Percentiles rank a stretch among this genome's conserved stretches.
phyloP scores from a whole-genome alignment of 2,797 vertebrate species.

The Telmatherina bonti region DNA sequence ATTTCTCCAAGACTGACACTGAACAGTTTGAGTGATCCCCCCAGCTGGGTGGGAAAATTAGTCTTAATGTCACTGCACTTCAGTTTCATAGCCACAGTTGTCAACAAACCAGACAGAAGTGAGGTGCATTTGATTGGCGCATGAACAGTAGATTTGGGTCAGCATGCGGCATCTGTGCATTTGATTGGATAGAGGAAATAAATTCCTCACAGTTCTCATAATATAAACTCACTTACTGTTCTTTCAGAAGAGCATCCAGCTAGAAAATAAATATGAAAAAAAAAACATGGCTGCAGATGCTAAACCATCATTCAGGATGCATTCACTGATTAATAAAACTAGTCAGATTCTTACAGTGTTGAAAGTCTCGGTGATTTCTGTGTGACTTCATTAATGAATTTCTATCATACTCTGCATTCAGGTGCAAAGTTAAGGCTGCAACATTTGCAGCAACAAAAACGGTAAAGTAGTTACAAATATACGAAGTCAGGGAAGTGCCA shows the following conservation, averaged over 20 bases:
- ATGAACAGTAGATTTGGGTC: slow-evolving; percentile 2
- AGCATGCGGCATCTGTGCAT: not conserved
- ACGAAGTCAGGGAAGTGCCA: too few species aligned
- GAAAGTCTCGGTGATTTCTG: too few species aligned
- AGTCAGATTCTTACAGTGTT: too few species aligned
- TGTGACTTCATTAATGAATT: not conserved
- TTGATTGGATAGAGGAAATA: not conserved
- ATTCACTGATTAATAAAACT: not conserved
- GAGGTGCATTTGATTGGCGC: slow-evolving; percentile 7
- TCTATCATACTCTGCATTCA: not conserved
- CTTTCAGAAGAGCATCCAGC: too few species aligned
- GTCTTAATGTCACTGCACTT: slow-evolving; percentile 15
- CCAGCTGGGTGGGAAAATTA: slow-evolving; percentile 5
- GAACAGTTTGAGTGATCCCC: slow-evolving; percentile 15
- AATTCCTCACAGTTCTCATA: not conserved
- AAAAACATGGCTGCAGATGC: not conserved
- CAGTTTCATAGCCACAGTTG: not conserved
- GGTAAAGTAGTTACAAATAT: not conserved
- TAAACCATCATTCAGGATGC: not conserved
- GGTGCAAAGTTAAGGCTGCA: not conserved
- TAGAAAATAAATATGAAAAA: too few species aligned
- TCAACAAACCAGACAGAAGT: slow-evolving; percentile 14
- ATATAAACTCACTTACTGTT: not conserved
- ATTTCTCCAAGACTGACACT: slow-evolving; percentile 2
- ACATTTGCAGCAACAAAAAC: not conserved